A percentile compares a stretch with the other conserved stretches of the same genome.
Evolutionary conservation across 1,140 invertebrate species (phyloP).

Genomic region (Acromyrmex heyeri): DNA sequence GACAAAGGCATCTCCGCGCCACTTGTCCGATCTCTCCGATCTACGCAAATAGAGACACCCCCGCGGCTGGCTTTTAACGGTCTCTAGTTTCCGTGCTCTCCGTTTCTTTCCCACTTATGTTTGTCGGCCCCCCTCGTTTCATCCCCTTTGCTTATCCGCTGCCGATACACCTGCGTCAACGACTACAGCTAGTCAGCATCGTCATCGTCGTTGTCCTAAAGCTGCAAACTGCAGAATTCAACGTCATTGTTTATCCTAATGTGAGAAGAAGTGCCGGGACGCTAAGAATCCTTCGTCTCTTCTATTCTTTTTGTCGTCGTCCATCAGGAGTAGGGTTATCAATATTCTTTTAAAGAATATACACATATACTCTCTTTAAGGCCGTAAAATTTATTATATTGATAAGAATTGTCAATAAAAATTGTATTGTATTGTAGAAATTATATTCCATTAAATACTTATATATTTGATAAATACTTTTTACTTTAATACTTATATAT

Average conservation of each 20-base stretch:
- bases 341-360: too few species aligned
- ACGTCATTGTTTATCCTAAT: conserved; percentile 40
- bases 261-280: not conserved
- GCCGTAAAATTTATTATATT: too few species aligned
- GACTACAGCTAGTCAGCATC: conserved; percentile 37
- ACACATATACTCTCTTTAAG: too few species aligned
- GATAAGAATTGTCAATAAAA: too few species aligned
- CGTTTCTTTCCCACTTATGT: conserved; percentile 42
- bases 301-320: not conserved
- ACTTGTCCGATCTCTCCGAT: conserved; percentile 78
- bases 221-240: conserved; percentile 53
- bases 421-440: too few species aligned
- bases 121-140: conserved; percentile 25
- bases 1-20: conserved; percentile 66
- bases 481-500: too few species aligned
- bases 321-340: too few species aligned
- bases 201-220: conserved; percentile 23
- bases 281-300: conserved; percentile 61
- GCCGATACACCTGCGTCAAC: conserved; percentile 53
- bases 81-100: conserved; percentile 53
- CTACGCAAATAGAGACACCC: conserved; percentile 78
- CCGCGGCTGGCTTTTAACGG: conserved; percentile 73
- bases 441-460: too few species aligned
- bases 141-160: conserved; percentile 49
- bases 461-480: too few species aligned